Evolutionary conservation across 2,888 invertebrate genomes (phyloP).

Genomic region (Tetramorium bicarinatum): DNA sequence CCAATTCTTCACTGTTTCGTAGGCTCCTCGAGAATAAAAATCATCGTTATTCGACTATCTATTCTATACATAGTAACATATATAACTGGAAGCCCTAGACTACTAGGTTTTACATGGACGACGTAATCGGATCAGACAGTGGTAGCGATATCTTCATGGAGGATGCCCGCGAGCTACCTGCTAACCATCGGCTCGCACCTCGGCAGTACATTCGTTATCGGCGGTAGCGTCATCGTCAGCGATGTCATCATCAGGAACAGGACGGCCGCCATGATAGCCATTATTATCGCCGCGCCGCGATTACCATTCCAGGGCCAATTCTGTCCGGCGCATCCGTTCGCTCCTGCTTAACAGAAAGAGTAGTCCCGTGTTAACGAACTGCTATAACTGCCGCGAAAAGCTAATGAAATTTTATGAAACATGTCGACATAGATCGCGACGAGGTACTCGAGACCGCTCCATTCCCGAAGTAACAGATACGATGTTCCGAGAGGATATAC

Average conservation of each 20-base stretch:
- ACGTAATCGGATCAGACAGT: constrained; percentile 82
- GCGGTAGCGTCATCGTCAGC: constrained; percentile 55
- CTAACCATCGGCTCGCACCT: constrained; percentile 44
- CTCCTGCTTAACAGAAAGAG: constrained; percentile 57
- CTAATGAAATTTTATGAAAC: constrained; percentile 53
- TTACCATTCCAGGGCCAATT: constrained; percentile 63
- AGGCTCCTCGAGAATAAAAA: constrained; percentile 78
- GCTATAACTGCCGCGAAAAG: constrained; percentile 13
- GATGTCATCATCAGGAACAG: constrained; percentile 62
- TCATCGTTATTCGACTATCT: constrained; percentile 83
- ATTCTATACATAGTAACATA: constrained; percentile 85
- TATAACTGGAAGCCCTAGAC: constrained; percentile 86
- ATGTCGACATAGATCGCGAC: constrained; percentile 29
- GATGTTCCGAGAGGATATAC: constrained; percentile 42
- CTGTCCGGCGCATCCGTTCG: constrained; percentile 43
- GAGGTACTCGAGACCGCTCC: not conserved
- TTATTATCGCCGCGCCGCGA: constrained; percentile 53
- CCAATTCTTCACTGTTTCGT: constrained; percentile 36
- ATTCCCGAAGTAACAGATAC: constrained; percentile 28
- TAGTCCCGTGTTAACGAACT: constrained; percentile 41
- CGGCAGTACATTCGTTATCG: constrained; percentile 40
- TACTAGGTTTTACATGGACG: constrained; percentile 86
- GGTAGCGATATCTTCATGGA: constrained; percentile 73
- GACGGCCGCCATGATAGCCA: constrained; percentile 43
- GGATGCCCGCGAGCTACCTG: constrained; percentile 77